Conservation (phyloP, 2,113 vertebrate genomes). For the Gila orcuttii region DNA sequence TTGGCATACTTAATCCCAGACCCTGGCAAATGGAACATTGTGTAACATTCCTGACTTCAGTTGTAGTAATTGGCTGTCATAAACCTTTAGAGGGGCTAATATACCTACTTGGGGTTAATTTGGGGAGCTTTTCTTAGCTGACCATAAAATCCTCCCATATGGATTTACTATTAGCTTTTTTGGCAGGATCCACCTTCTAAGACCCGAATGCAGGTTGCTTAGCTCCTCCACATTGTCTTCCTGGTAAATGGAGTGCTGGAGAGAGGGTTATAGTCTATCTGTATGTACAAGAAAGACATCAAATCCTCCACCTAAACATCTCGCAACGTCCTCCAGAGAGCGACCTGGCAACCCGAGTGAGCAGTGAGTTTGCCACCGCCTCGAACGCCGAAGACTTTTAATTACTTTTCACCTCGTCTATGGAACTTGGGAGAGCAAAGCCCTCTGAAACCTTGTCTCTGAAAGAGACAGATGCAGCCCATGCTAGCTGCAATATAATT, state of each 20-base stretch:
- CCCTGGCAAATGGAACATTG: conserved; percentile 47
- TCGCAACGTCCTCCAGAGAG: conserved; percentile 6
- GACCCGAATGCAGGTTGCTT: conserved; percentile 1
- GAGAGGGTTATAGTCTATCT: neutral
- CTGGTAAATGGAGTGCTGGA: neutral
- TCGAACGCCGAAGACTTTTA: conserved; percentile 54
- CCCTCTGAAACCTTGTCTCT: conserved; percentile 58
- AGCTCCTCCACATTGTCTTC: conserved; percentile 1
- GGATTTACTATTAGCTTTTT: conserved; percentile 39
- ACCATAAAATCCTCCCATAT: conserved; percentile 15
- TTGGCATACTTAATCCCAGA: conserved; percentile 46
- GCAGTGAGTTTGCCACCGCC: neutral
- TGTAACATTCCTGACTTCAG: conserved; percentile 46
- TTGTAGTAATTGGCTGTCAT: conserved; percentile 57
- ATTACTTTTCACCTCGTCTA: conserved; percentile 57
- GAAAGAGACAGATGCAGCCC: conserved; percentile 62
- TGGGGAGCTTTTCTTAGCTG: conserved; percentile 53
- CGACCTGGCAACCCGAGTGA: conserved; percentile 25
- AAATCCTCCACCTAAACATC: conserved; percentile 21
- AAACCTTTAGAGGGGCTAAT: conserved; percentile 60
- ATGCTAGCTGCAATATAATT: conserved; percentile 65
- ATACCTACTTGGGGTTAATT: conserved; percentile 58
- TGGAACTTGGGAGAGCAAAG: conserved; percentile 38
- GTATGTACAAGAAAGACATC: conserved; percentile 10
- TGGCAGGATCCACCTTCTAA: conserved; percentile 29